Evolutionary conservation across 2,797 vertebrate species (phyloP).

Genomic region (Semotilus atromaculatus): DNA sequence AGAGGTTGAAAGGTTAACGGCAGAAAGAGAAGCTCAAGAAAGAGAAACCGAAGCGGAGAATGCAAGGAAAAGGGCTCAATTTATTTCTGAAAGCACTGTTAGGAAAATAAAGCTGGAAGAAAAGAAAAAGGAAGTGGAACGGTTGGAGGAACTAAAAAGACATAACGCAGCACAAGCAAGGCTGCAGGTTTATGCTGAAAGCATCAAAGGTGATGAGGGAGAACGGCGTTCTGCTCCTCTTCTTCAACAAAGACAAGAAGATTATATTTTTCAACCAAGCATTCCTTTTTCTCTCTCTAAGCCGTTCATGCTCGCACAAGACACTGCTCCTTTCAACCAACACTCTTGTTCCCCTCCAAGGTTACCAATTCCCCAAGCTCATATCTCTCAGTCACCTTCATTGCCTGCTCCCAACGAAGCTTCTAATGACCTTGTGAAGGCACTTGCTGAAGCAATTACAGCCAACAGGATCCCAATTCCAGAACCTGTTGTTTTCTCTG

Average conservation of each 20-base stretch:
- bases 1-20: conserved; percentile 41
- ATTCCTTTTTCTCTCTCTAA: neutral
- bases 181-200: conserved; percentile 27
- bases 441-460: conserved; percentile 41
- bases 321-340: neutral
- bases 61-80: conserved; percentile 33
- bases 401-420: neutral
- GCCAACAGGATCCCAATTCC: conserved; percentile 35
- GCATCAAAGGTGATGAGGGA: neutral
- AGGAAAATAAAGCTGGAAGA: neutral
- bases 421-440: conserved; percentile 42
- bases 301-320: neutral
- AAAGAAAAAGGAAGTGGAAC: neutral
- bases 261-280: neutral
- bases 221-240: neutral
- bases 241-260: neutral
- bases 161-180: conserved; percentile 1
- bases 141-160: too few species aligned
- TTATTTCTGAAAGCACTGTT: neutral
- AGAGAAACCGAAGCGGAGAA: neutral
- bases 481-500: conserved; percentile 37
- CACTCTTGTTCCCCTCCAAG: neutral
- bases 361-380: neutral
- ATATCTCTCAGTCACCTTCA: neutral
- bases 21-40: conserved; percentile 40